Evolutionary conservation across 2,888 invertebrate species (phyloP).

Genomic region (Polydrusus pterygomalis): DNA sequence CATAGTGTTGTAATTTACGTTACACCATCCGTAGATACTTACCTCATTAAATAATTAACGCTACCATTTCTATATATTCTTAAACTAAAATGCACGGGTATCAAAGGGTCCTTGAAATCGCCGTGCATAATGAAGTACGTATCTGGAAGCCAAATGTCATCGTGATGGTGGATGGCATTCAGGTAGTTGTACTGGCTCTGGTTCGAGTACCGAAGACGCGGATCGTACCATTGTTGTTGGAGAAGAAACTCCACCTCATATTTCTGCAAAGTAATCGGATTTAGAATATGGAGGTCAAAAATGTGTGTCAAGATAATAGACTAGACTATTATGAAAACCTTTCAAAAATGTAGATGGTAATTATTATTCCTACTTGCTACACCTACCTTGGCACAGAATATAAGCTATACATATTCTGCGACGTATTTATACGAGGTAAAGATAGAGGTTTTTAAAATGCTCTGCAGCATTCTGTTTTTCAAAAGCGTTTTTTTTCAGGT

Average conservation of each 20-base stretch:
- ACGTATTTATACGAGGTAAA: no score
- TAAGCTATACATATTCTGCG: no score
- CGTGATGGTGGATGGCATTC: slow-evolving; percentile 94
- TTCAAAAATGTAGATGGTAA: no score
- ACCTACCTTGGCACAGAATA: no score
- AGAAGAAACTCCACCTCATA: slow-evolving; percentile 96
- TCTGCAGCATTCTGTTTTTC: no score
- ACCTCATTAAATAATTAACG: slow-evolving; percentile 95
- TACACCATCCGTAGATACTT: no score
- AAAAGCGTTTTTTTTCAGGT: no score
- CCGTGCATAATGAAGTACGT: slow-evolving; percentile 98
- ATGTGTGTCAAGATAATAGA: no score
- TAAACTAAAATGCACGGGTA: slow-evolving; percentile 94
- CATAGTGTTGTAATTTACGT: no score
- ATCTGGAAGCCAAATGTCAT: slow-evolving; percentile 94
- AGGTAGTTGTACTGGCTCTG: slow-evolving; percentile 90
- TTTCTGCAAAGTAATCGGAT: slow-evolving; percentile 79
- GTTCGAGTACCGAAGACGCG: slow-evolving; percentile 90
- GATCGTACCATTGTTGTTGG: slow-evolving; percentile 96
- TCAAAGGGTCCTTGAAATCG: slow-evolving; percentile 95
- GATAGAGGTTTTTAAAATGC: no score
- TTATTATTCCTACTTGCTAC: no score
- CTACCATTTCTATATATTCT: slow-evolving; percentile 95
- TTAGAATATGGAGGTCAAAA: not conserved
- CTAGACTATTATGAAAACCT: no score